Evolutionary conservation across 2,113 vertebrate species (phyloP), one percentile per base, ranked within the genome.

Genomic region (Egretta garzetta): DNA sequence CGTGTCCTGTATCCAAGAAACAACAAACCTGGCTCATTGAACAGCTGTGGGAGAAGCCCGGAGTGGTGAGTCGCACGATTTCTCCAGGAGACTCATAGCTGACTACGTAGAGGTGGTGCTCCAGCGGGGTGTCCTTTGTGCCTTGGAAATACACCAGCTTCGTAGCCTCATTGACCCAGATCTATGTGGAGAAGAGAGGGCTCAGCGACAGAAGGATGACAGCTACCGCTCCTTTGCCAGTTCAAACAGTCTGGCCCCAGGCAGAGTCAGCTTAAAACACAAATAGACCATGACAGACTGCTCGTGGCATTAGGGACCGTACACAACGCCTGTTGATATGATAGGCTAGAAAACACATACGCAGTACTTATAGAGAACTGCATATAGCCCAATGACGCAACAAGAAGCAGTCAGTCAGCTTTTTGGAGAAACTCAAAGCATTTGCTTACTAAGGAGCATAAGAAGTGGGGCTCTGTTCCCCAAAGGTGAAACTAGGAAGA

Each of bases 141-240:
- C 99, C 99, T 98, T 99, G 99, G 98, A 99, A 99, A 79, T 99
- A 99, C 87, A 99, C 99, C 97, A 99, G 95, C 98, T 98, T 99
- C 0, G 98, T 98, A n/a, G 98, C 97, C 98, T 99, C 99, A 0
- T 99, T 99, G 85, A 99, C 99, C 99, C 99, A 99, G 96, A 99
- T 99, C 99, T 99, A 93, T 9, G 41, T 58, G 53, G 50, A 77
- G n/a, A 94, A 93, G 23, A 71, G 41, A 59, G 68, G 63, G 30
- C 72, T 76, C 77, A 80, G 73, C 0, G 15, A 90, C 92, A 92
- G 18, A 2, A 32, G 24, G 71, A 67, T 45, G 72, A 70, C 39
- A 35, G 4, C 24, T 14, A 8, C 41, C n/a, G 70, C 73, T 67
- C 55, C 70, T 79, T 37, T 85, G 66, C 77, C 75, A 32, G 67